Conservation (phyloP, 2,888 invertebrate species). For the Cephus pulcher region DNA sequence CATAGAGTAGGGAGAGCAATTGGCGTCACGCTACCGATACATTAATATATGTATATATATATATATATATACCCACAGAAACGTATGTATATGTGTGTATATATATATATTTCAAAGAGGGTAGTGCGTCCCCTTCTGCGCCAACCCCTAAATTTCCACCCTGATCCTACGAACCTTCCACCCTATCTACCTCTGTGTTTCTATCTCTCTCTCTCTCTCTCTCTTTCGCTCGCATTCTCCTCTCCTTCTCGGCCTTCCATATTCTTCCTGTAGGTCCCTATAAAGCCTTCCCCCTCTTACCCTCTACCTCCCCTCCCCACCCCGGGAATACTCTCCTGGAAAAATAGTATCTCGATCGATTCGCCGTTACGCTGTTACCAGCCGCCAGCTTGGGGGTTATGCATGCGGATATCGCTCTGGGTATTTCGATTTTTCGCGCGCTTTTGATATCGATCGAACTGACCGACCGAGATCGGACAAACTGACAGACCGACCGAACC, state of each 20-base stretch:
- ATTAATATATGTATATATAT: neutral
- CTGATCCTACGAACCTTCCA: neutral
- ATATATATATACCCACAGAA: neutral
- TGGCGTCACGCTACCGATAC: neutral
- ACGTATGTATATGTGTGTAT: too few relatives aligned
- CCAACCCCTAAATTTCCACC: neutral
- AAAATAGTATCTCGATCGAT: neutral
- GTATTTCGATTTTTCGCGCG: neutral
- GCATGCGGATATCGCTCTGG: neutral
- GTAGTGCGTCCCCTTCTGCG: neutral
- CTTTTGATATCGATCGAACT: neutral
- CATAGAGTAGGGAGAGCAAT: conserved; percentile 45
- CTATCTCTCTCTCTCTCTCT: conserved; percentile 5
- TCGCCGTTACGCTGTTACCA: neutral
- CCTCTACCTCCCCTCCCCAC: too few relatives aligned
- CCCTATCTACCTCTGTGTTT: neutral
- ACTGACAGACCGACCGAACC: neutral
- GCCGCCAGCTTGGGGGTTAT: neutral
- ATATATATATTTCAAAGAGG: neutral
- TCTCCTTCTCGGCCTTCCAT: neutral
- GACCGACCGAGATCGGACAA: neutral
- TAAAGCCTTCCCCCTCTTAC: neutral
- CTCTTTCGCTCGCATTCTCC: neutral
- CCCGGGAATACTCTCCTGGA: neutral
- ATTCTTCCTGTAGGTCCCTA: neutral